A percentile compares a stretch with the other conserved stretches of the same genome.
These are phyloP conservation scores for Drosophila repleta DNA, from an alignment of 1,140 invertebrate species.

Conservation along the genomic window DNA sequence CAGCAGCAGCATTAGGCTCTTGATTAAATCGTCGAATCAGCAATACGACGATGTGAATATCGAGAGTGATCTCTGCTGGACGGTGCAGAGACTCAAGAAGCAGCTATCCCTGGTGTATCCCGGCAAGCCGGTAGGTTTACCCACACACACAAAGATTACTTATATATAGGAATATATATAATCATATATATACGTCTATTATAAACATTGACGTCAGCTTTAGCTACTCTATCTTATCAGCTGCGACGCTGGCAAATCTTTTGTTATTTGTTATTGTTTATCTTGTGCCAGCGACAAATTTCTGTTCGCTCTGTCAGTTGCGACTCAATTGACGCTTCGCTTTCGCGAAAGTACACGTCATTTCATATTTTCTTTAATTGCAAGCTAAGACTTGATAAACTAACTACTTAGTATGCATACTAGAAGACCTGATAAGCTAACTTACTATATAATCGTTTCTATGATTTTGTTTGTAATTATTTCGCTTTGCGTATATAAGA, in stretches of 20 bases:
- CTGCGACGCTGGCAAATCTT: conserved; percentile 7
- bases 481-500: too few relatives aligned
- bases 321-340: conserved; percentile 43
- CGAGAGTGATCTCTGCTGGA: conserved; percentile 92
- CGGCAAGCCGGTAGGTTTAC: conserved; percentile 92
- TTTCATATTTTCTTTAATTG: neutral
- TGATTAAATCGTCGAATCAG: conserved; percentile 95
- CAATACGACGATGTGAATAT: conserved; percentile 94
- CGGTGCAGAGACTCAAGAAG: conserved; percentile 92
- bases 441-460: too few relatives aligned
- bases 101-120: conserved; percentile 94
- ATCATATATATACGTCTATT: conserved; percentile 4
- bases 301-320: conserved; percentile 37
- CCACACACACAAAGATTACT: conserved; percentile 7
- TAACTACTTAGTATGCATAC: too few relatives aligned
- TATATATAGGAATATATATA: neutral
- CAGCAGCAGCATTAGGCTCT: conserved; percentile 83
- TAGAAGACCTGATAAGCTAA: too few relatives aligned
- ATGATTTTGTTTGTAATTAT: too few relatives aligned
- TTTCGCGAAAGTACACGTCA: conserved; percentile 62
- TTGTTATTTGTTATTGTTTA: conserved; percentile 43
- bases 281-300: conserved; percentile 40
- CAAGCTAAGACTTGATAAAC: too few relatives aligned
- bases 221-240: conserved; percentile 28
- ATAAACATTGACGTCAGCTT: conserved; percentile 17